These are phyloP conservation scores for Gryon sp. DNA, from an alignment of 1,140 invertebrate genomes.

Conservation along the genomic window DNA sequence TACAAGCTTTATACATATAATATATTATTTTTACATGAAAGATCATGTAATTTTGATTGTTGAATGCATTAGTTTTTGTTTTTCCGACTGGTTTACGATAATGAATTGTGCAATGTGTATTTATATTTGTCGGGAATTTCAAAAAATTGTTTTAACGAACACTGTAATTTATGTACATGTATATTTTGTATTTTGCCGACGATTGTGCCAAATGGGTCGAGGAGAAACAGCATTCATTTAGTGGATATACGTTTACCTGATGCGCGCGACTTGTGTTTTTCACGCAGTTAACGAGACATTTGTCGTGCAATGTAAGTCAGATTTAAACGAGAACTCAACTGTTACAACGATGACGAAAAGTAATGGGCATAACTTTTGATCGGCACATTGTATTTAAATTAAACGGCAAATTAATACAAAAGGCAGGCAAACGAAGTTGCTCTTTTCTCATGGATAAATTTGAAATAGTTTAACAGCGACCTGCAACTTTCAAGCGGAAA, in stretches of 20 bases:
- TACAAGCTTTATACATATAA: too few relatives aligned
- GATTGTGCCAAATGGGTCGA: constrained; percentile 46
- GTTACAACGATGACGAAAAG: not conserved
- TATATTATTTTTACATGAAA: too few relatives aligned
- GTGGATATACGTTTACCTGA: constrained; percentile 26
- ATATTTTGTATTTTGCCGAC: constrained; percentile 45
- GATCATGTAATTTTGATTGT: too few relatives aligned
- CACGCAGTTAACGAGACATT: not conserved
- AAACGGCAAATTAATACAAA: constrained; percentile 1
- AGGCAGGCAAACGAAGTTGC: not conserved
- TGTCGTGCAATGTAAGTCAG: not conserved
- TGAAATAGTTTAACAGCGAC: constrained; percentile 3
- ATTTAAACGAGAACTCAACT: too few relatives aligned
- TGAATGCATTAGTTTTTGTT: too few relatives aligned
- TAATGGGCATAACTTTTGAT: not conserved
- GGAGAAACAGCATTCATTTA: constrained; percentile 44
- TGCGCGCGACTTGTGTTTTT: constrained; percentile 14
- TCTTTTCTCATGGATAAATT: constrained; percentile 2
- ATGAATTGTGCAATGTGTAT: too few relatives aligned
- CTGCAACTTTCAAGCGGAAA: constrained; percentile 10
- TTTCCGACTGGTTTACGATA: too few relatives aligned
- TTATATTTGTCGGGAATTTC: too few relatives aligned
- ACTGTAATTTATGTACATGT: too few relatives aligned
- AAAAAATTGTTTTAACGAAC: too few relatives aligned
- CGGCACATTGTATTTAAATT: not conserved